These are phyloP conservation scores for Stenodema calcarata DNA, from an alignment of 2,888 invertebrate genomes.

Conservation along the genomic window DNA sequence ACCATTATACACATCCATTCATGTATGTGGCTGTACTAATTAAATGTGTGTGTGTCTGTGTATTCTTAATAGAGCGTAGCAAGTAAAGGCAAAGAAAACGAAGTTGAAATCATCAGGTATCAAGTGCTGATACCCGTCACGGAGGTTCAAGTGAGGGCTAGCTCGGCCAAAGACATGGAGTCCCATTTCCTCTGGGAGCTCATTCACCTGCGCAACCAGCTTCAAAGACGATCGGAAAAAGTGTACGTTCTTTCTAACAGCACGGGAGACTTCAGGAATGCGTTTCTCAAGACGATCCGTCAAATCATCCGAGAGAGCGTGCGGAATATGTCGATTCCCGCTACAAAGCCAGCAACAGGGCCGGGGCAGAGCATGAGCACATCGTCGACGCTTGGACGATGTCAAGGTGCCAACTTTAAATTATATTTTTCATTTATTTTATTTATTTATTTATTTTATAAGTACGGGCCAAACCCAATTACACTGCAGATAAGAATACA, in stretches of 20 bases:
- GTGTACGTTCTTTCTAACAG: conserved; percentile 96
- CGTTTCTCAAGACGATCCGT: conserved; percentile 94
- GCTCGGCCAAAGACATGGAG: conserved; percentile 93
- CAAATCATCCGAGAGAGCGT: conserved; percentile 97
- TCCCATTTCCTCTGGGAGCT: conserved; percentile 97
- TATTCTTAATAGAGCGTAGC: conserved; percentile 75
- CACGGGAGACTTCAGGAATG: conserved; percentile 94
- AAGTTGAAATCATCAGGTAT: conserved; percentile 94
- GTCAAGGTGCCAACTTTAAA: neutral
- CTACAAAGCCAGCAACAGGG: conserved; percentile 66
- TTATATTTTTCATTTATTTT: too few species aligned
- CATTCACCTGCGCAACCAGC: conserved; percentile 91
- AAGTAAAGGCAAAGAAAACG: conserved; percentile 83
- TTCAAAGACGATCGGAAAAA: conserved; percentile 93
- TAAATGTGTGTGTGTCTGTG: neutral
- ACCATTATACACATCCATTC: neutral
- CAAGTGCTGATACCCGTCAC: conserved; percentile 96
- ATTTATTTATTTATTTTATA: too few species aligned
- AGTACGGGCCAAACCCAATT: too few species aligned
- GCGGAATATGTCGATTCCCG: conserved; percentile 94
- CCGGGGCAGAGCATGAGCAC: conserved; percentile 49
- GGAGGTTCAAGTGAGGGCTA: conserved; percentile 94
- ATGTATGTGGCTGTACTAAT: neutral
- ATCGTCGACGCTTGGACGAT: conserved; percentile 47
- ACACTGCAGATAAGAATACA: too few species aligned